phyloP scores from a whole-genome alignment of 2,113 vertebrate species.

The Eclectus roratus region DNA sequence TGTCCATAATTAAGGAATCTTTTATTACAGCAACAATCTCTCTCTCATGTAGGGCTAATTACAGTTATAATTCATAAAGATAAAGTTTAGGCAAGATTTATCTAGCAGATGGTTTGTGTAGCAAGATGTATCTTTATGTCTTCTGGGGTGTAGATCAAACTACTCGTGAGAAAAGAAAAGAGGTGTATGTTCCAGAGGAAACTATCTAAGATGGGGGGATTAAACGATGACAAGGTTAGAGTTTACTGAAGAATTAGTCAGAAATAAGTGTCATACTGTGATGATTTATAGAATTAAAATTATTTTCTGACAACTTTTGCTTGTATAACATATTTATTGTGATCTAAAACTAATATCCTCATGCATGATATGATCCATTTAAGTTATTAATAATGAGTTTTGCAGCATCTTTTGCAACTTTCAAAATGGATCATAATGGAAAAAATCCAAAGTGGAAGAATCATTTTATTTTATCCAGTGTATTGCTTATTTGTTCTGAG shows the following conservation, averaged over 20 bases:
- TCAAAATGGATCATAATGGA: neutral
- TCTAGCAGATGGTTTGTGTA: neutral
- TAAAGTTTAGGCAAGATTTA: conserved; percentile 25
- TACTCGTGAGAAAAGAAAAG: neutral
- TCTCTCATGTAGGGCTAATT: conserved; percentile 42
- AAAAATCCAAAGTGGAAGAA: neutral
- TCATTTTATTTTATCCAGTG: neutral
- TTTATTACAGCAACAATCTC: conserved; percentile 24
- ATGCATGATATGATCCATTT: neutral
- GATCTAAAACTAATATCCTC: neutral
- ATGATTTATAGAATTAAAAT: neutral
- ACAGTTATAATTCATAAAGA: conserved; percentile 28
- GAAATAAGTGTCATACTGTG: conserved; percentile 2
- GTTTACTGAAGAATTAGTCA: conserved; percentile 37
- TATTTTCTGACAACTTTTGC: neutral
- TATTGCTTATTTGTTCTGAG: neutral
- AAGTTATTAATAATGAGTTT: neutral
- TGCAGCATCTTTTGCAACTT: neutral
- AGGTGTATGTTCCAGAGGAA: neutral
- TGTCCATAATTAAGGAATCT: conserved; percentile 11
- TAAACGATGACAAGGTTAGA: neutral
- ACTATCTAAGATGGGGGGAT: neutral
- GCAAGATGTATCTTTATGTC: neutral
- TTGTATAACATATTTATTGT: neutral
- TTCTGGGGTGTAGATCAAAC: neutral